Evolutionary conservation across 2,888 invertebrate species (phyloP).

Genomic region (Axea sp.): DNA sequence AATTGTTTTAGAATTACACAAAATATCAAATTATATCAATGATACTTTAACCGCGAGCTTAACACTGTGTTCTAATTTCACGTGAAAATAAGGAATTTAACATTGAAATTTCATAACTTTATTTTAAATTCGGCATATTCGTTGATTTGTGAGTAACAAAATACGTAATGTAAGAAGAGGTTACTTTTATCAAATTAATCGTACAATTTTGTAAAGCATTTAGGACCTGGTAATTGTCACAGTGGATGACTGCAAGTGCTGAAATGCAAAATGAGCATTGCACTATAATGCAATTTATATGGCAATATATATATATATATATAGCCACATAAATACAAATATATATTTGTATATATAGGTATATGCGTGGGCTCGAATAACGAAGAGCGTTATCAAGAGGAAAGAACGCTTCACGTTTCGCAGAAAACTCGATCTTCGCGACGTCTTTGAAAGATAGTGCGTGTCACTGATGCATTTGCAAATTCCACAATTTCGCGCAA

Average conservation of each 20-base stretch:
- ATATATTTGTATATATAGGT: slow-evolving; percentile 6
- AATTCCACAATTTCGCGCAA: slow-evolving; percentile 28
- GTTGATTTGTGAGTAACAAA: no score
- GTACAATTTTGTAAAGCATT: neutral
- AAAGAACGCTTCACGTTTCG: slow-evolving; percentile 55
- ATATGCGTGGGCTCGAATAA: slow-evolving; percentile 44
- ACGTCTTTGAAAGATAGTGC: slow-evolving; percentile 39
- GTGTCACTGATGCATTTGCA: slow-evolving; percentile 28
- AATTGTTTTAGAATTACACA: no score
- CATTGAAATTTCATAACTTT: no score
- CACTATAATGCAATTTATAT: slow-evolving; percentile 27
- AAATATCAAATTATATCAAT: no score
- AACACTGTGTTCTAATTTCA: no score
- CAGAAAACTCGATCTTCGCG: slow-evolving; percentile 35
- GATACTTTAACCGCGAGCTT: no score
- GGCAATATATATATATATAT: slow-evolving; percentile 7
- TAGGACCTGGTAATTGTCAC: slow-evolving; percentile 14
- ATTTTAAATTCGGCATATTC: no score
- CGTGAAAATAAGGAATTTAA: no score
- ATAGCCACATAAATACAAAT: neutral
- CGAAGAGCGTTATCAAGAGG: slow-evolving; percentile 39
- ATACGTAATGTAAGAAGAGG: no score
- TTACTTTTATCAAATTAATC: no score
- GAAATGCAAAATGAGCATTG: slow-evolving; percentile 24
- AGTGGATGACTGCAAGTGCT: slow-evolving; percentile 15